phyloP scores from a whole-genome alignment of 2,113 vertebrate species.

The Corydoras maculifer region DNA sequence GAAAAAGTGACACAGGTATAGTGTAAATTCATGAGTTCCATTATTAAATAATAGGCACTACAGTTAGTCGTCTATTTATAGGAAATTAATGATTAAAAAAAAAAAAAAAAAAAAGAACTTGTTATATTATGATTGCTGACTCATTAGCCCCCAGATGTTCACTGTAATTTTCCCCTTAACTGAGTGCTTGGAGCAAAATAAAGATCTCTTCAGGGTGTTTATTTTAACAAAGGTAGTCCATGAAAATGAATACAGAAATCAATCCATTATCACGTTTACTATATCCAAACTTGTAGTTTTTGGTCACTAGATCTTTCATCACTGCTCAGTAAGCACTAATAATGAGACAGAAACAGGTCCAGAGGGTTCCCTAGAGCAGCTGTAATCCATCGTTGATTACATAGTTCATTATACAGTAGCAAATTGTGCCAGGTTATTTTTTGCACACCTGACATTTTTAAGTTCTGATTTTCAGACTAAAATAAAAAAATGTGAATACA shows the following conservation, averaged over 20 bases:
- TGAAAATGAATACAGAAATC: neutral
- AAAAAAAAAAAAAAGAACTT: too few relatives aligned
- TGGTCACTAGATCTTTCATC: neutral
- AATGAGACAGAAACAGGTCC: neutral
- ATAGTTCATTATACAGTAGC: slow-evolving; percentile 22
- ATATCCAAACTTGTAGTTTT: neutral
- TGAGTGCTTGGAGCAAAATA: neutral
- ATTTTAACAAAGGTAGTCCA: neutral
- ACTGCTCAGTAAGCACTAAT: neutral
- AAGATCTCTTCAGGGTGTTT: neutral
- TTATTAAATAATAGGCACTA: neutral
- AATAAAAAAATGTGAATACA: slow-evolving; percentile 8
- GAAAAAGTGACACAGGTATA: too few relatives aligned
- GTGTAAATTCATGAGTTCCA: too few relatives aligned
- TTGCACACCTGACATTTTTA: slow-evolving; percentile 23
- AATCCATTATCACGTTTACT: neutral
- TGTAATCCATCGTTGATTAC: slow-evolving; percentile 23
- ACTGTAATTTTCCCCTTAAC: neutral
- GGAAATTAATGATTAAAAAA: neutral
- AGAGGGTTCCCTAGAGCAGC: slow-evolving; percentile 5
- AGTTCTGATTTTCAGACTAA: slow-evolving; percentile 7
- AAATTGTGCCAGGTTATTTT: slow-evolving; percentile 20
- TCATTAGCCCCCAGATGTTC: neutral
- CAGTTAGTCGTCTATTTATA: neutral
- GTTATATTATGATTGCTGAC: too few relatives aligned